phyloP scores from a whole-genome alignment of 2,888 invertebrate species.

The Melieria picta region DNA sequence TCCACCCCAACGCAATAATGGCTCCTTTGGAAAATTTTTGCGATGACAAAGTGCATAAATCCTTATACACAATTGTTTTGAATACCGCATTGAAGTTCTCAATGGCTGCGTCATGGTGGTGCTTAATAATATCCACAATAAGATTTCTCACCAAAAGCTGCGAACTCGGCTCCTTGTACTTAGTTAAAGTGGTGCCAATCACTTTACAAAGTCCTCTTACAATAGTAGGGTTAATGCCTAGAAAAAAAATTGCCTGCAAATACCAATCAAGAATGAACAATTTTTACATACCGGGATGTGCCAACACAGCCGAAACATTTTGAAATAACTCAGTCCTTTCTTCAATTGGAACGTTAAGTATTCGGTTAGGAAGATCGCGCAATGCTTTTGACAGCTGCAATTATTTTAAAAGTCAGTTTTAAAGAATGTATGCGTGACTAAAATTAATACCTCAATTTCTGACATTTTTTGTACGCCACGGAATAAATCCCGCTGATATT shows the following conservation, averaged over 20 bases:
- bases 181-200: slow-evolving; percentile 78
- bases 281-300: slow-evolving; percentile 74
- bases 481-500: too few relatives aligned
- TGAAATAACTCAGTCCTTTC: slow-evolving; percentile 60
- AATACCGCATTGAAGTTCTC: slow-evolving; percentile 74
- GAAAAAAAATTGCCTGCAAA: slow-evolving; percentile 45
- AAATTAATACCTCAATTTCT: slow-evolving; percentile 49
- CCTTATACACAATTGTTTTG: slow-evolving; percentile 59
- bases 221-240: slow-evolving; percentile 82
- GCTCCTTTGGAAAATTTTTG: slow-evolving; percentile 61
- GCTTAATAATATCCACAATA: slow-evolving; percentile 72
- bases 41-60: slow-evolving; percentile 54
- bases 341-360: slow-evolving; percentile 57
- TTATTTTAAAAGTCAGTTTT: background rate
- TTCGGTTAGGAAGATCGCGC: slow-evolving; percentile 63
- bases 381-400: slow-evolving; percentile 65
- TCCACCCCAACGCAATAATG: slow-evolving; percentile 74
- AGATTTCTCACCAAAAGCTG: slow-evolving; percentile 79
- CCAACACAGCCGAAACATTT: slow-evolving; percentile 69
- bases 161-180: slow-evolving; percentile 83
- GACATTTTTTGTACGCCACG: slow-evolving; percentile 45
- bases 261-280: too few relatives aligned
- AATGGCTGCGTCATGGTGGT: slow-evolving; percentile 76
- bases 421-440: slow-evolving; percentile 19
- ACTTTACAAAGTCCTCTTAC: slow-evolving; percentile 83